Evolutionary conservation across 2,113 vertebrate species (phyloP).

Genomic region (Hemiscyllium ocellatum): DNA sequence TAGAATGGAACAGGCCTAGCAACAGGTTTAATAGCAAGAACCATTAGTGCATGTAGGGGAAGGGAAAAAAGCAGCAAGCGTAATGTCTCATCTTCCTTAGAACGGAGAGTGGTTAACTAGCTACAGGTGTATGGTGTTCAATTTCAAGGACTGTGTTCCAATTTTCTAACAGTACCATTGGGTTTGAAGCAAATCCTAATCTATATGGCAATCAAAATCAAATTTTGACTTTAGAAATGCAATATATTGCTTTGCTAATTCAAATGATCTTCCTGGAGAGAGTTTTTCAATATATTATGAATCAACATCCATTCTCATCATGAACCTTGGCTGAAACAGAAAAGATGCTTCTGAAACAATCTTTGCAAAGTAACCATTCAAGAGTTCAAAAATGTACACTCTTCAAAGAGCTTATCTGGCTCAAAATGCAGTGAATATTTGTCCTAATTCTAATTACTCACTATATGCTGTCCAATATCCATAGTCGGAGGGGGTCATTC

Average conservation of each 20-base stretch:
- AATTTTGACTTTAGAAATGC: background rate
- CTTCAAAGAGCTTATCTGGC: background rate
- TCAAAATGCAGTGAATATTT: background rate
- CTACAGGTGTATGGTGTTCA: background rate
- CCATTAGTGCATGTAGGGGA: slow-evolving; percentile 83
- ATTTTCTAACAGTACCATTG: background rate
- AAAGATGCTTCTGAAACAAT: background rate
- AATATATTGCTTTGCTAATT: background rate
- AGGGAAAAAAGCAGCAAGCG: slow-evolving; percentile 64
- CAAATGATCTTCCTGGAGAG: background rate
- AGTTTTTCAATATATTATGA: background rate
- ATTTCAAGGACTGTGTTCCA: background rate
- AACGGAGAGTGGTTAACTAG: slow-evolving; percentile 23
- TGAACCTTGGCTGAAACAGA: background rate
- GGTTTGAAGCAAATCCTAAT: background rate
- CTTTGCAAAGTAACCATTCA: background rate
- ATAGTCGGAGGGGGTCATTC: background rate
- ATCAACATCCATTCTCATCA: background rate
- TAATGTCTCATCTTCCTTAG: slow-evolving; percentile 75
- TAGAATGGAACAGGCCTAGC: slow-evolving; percentile 86
- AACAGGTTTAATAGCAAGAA: slow-evolving; percentile 73
- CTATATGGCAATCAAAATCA: background rate
- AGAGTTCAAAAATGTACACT: background rate
- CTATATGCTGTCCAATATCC: background rate
- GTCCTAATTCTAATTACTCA: background rate